Percentiles rank a stretch among this genome's conserved stretches.
These are phyloP conservation scores for Fulmarus glacialis DNA, from an alignment of 2,113 vertebrate species.

Conservation along the genomic window DNA sequence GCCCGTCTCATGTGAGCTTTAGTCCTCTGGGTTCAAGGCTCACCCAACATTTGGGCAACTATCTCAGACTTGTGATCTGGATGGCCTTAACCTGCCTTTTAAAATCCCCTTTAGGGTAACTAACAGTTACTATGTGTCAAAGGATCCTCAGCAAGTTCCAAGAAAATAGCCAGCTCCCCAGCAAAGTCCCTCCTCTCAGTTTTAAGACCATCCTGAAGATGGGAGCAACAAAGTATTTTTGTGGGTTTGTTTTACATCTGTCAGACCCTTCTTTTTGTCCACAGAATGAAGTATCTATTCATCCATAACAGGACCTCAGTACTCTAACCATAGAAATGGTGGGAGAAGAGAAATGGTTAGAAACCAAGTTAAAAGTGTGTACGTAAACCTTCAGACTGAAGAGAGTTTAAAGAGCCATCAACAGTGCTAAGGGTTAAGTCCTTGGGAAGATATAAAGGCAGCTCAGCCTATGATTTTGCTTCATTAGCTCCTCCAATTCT, in stretches of 20 bases:
- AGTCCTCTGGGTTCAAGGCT: not conserved
- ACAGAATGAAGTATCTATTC: not conserved
- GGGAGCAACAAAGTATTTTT: not conserved
- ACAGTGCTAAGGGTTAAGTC: not conserved
- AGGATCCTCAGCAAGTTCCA: not conserved
- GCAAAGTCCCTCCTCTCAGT: not conserved
- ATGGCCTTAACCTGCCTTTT: not conserved
- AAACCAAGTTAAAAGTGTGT: not conserved
- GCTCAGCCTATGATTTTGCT: not conserved
- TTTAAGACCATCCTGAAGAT: not conserved
- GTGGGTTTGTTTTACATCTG: not conserved
- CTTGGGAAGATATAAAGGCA: not conserved
- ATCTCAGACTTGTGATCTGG: not conserved
- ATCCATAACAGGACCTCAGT: not conserved
- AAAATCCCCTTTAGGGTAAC: not conserved
- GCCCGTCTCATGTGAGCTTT: not conserved
- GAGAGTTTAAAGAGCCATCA: not conserved
- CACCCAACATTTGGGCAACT: not conserved
- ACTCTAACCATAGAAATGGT: not conserved
- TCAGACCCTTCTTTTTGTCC: not conserved
- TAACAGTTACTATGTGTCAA: not conserved
- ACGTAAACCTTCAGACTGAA: not conserved
- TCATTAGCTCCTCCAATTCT: not conserved
- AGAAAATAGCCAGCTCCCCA: not conserved
- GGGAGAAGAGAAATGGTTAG: not conserved